Evolutionary conservation across 1,140 invertebrate genomes (phyloP).

Genomic region (Macrobrachium nipponense): DNA sequence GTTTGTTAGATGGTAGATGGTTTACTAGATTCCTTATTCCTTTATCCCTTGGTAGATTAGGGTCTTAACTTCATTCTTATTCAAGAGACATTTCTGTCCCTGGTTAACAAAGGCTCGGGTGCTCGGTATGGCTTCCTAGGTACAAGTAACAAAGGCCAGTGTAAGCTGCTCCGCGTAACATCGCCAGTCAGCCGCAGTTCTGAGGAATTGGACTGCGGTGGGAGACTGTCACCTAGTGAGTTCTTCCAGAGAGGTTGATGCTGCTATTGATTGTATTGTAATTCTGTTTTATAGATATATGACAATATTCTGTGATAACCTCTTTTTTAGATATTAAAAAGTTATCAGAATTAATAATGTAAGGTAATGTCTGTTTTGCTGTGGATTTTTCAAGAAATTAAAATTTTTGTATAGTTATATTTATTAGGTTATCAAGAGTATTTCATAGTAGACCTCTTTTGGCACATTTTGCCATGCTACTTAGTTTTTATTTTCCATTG

Average conservation of each 20-base stretch:
- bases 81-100: conserved; percentile 36
- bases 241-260: conserved; percentile 14
- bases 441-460: neutral
- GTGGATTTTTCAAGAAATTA: neutral
- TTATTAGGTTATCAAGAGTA: conserved; percentile 10
- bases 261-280: conserved; percentile 17
- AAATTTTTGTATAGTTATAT: neutral
- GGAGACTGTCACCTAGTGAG: conserved; percentile 61
- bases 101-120: conserved; percentile 48
- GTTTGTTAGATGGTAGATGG: too few relatives aligned
- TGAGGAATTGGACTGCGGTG: conserved; percentile 58
- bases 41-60: neutral
- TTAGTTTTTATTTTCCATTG: too few relatives aligned
- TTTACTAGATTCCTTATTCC: too few relatives aligned
- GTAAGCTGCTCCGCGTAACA: conserved; percentile 53
- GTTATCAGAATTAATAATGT: too few relatives aligned
- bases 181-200: conserved; percentile 55
- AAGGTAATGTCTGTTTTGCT: too few relatives aligned
- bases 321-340: neutral
- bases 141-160: conserved; percentile 53
- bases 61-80: too few relatives aligned
- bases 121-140: conserved; percentile 56
- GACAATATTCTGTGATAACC: conserved; percentile 39
- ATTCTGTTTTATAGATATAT: conserved; percentile 19
- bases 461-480: too few relatives aligned